These are phyloP conservation scores for Pteropus alecto DNA, from an alignment of 2,113 vertebrate genomes.

Conservation along the genomic window DNA sequence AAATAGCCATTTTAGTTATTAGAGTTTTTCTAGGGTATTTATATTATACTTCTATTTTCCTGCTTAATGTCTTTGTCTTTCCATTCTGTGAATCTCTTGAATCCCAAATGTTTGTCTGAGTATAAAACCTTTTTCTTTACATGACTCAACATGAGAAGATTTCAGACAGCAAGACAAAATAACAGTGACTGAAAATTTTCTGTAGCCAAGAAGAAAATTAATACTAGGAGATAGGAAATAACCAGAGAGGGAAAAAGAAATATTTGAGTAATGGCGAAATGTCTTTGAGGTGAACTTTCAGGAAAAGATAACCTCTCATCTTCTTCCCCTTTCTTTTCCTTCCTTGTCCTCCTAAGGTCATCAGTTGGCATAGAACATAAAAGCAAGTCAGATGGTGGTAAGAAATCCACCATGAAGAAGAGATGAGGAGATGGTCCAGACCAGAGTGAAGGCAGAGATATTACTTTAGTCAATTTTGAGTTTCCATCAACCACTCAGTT, in stretches of 20 bases:
- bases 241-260: background rate
- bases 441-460: background rate
- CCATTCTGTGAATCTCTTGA: background rate
- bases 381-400: background rate
- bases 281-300: background rate
- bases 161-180: background rate
- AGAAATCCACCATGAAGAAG: background rate
- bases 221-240: background rate
- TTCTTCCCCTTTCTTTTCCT: background rate
- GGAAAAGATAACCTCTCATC: background rate
- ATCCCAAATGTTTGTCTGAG: background rate
- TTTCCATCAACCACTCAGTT: background rate
- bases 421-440: background rate
- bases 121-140: background rate
- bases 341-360: background rate
- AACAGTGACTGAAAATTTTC: background rate
- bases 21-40: background rate
- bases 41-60: background rate
- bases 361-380: background rate
- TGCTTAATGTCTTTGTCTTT: background rate
- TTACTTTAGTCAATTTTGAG: background rate
- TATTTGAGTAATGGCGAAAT: background rate
- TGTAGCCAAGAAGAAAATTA: conserved; percentile 10
- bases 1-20: background rate
- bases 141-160: background rate